Evolutionary conservation across 92 coral and sea anemone genomes (phyloP), one percentile per base, ranked within the genome.

Genomic region (Palythoa heliodiscus): DNA sequence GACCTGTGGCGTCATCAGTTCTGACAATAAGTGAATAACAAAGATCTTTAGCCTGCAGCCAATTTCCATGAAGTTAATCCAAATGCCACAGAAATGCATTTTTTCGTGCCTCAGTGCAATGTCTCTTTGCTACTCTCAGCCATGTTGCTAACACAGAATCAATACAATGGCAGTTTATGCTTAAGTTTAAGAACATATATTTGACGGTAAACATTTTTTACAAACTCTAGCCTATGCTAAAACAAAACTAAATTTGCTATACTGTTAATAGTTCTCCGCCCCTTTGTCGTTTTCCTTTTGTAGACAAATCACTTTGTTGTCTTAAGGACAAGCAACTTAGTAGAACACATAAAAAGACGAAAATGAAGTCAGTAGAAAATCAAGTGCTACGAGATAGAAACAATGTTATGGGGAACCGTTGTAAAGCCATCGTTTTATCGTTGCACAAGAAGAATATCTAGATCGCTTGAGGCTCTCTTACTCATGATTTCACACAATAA

Each of bases 1-100:
- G 84, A 48, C 74, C 61, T 52, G 22, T 80, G 84, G 84, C 84
- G 84, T 69, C 84, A 80, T 23, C 40, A 66, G 52, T 35, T 14
- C 48, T 66, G 84, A 80, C 84, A 80, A 80, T 23, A 57, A 37
- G 50, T 43, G 50, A 43, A 43, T 52, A 22, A 57, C 39, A 58
- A 78, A 37, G 83, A n/a, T 60, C 52, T 78, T 60, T 77, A 58
- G 69, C 70, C 57, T 39, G 38, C 13, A 78, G 54, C 47, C 17
- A 78, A 20, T 52, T 40, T 52, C 39, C 67, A 75, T 53, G 7
- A 22, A 23, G 29, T 38, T 43, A 66, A n/a, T 67, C 29, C 43
- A 66, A 67, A 80, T 47, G 61, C 20, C 19, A 48, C 47, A 23
- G 52, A 80, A 63, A 80, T 48, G 47, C 39, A 22, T 23, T 80